These are phyloP conservation scores for Oncorhynchus masou DNA, from an alignment of 2,113 vertebrate species.

Conservation along the genomic window DNA sequence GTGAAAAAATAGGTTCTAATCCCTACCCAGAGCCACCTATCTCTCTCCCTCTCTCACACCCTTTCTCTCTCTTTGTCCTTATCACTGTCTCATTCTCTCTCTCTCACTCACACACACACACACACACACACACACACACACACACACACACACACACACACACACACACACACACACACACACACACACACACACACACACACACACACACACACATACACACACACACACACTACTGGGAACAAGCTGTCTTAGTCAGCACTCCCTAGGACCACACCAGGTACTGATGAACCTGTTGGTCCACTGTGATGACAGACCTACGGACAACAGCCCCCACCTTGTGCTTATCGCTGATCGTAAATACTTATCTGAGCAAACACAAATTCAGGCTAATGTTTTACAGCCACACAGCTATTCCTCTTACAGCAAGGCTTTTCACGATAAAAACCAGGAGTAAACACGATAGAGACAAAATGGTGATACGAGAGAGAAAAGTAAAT, in stretches of 20 bases:
- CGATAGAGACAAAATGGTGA: not conserved
- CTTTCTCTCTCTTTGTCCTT: not conserved
- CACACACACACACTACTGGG: slow-evolving; percentile 3
- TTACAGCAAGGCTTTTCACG: slow-evolving; percentile 25
- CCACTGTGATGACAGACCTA: slow-evolving; percentile 41
- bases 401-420: slow-evolving; percentile 48
- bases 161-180: not conserved
- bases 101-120: not conserved
- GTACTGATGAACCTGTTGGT: slow-evolving; percentile 58
- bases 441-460: slow-evolving; percentile 20
- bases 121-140: no score
- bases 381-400: slow-evolving; percentile 58
- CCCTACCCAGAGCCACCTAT: not conserved
- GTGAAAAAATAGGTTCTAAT: no score
- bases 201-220: not conserved
- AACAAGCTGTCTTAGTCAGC: slow-evolving; percentile 30
- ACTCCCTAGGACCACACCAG: slow-evolving; percentile 34
- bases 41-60: not conserved
- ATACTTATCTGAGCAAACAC: slow-evolving; percentile 58
- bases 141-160: not conserved
- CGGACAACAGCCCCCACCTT: slow-evolving; percentile 46
- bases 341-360: slow-evolving; percentile 50
- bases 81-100: not conserved
- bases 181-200: not conserved
- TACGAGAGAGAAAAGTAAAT: not conserved